Evolutionary conservation across 2,113 vertebrate species (phyloP), one percentile per base, ranked within the genome.

Genomic region (Parotia lawesii): DNA sequence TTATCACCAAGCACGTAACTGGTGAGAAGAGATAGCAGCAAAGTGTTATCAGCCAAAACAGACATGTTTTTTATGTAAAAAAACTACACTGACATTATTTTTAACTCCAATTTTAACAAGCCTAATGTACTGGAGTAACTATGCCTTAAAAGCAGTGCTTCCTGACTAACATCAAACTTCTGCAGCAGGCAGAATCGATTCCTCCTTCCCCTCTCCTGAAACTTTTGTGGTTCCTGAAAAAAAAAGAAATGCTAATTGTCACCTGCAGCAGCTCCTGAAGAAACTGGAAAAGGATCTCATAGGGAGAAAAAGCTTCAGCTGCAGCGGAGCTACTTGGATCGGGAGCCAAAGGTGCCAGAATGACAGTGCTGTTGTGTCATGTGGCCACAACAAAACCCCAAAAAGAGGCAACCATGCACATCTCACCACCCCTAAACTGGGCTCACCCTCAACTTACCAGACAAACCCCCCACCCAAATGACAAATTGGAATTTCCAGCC

Each of bases 1-100:
- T 80, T 94, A 95, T 93, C 96, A 71, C 28, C 38, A 38, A 22
- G 72, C 64, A 65, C 67, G 38, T 58, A 83, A 65, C 1, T 74
- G 71, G 64, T 1, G 27, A 89, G 66, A 65, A 8, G 4, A 81
- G 87, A 81, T 31, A 94, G 56, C 24, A 44, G 86, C 2, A 5
- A 50, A 56, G 40, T 2, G 3, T 67, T 96, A 96, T 95, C 94
- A 66, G 74, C 50, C 62, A 35, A 65, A 85, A 23, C 95, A 95
- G 83, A 86, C 64, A 6, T 8, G 53, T 5, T 8, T 31, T 60
- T 57, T 21, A 51, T 64, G 74, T 48, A 21, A 78, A 67, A 72
- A 70, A 70, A 71, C 44, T 45, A 78, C 5, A n/a, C 40, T 50
- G 51, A 28, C 42, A 11, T n/a, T 17, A 56, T 70, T 50, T 79